These are phyloP conservation scores for Aspidoscelis tigris DNA, from an alignment of 2,113 vertebrate species.

Conservation along the genomic window DNA sequence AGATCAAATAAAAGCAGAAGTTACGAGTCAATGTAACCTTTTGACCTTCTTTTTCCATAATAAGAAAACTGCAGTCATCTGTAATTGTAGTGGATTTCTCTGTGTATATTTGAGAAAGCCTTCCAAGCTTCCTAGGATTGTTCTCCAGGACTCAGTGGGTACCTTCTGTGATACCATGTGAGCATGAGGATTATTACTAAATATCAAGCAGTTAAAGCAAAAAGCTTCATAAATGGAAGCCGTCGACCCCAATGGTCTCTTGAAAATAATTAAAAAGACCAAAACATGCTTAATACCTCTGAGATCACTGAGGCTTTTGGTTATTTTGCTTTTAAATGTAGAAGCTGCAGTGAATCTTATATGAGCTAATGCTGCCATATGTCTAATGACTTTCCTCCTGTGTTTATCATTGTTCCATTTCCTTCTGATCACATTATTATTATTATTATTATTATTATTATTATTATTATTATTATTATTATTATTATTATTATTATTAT, in stretches of 20 bases:
- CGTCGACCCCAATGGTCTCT: constrained; percentile 16
- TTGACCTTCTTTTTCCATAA: background rate
- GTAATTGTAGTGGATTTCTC: background rate
- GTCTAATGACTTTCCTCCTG: constrained; percentile 23
- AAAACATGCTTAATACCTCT: constrained; percentile 32
- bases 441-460: too few relatives aligned
- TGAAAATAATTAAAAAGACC: constrained; percentile 43
- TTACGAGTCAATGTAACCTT: too few relatives aligned
- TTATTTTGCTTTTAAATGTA: constrained; percentile 44
- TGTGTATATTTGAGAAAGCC: background rate
- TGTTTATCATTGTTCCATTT: constrained; percentile 25
- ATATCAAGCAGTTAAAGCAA: constrained; percentile 26
- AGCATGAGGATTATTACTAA: constrained; percentile 25
- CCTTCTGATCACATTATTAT: background rate
- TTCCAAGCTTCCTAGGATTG: background rate
- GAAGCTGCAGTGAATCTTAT: constrained; percentile 17
- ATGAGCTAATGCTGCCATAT: constrained; percentile 34
- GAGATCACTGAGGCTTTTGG: constrained; percentile 33
- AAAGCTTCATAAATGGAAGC: constrained; percentile 8
- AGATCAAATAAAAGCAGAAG: too few relatives aligned
- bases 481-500: too few relatives aligned
- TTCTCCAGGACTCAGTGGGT: constrained; percentile 10
- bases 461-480: too few relatives aligned
- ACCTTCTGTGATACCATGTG: constrained; percentile 6
- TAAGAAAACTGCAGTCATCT: background rate